Evolutionary conservation across 2,113 vertebrate species (phyloP), one percentile per base, ranked within the genome.

Genomic region (Canis aureus): DNA sequence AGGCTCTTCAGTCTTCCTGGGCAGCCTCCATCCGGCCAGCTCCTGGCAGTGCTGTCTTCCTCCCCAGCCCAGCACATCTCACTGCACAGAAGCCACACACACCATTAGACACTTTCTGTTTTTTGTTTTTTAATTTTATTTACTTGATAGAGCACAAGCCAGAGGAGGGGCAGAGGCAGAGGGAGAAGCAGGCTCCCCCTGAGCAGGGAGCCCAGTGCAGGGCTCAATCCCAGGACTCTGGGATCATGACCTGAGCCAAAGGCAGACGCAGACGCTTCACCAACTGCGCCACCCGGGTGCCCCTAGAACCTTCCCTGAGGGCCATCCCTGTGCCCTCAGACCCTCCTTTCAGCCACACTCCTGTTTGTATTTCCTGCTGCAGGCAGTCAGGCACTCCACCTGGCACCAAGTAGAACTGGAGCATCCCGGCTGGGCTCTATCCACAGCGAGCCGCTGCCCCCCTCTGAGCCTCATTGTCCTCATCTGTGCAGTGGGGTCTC

Each of bases 271-370:
- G 43, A 43, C 43, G 43, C 43, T 43, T 43, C 43, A 43, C 43
- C 43, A 43, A 43, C 43, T 43, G 43, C 6, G 43, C 43, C 43
- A 43, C 43, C 43, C 43, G 43, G 43, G 43, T 43, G 43, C 43
- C 43, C 43, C 43, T 43, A 43, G 43, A 43, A 7, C 60, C 25
- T 60, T 1, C 27, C 25, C 67, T 23, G 19, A 19, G 55, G 81
- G 5, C 8, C 32, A 3, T 51, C 23, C 43, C 76, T 60, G 16
- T 38, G 91, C 69, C 32, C 23, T 38, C 27, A 15, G 74, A 5
- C 17, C 35, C 32, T 74, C 79, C 43, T 10, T 27, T 35, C 79
- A 27, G 0, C 29, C n/a, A 0, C 43, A 2, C 0, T 59, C 38
- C 29, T 10, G 8, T n/a, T 23, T 57, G n/a, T 53, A 5, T 59